Percentiles rank a stretch among this genome's conserved stretches.
Evolutionary conservation across 2,113 vertebrate genomes (phyloP).

Genomic region (Apteryx owenii): DNA sequence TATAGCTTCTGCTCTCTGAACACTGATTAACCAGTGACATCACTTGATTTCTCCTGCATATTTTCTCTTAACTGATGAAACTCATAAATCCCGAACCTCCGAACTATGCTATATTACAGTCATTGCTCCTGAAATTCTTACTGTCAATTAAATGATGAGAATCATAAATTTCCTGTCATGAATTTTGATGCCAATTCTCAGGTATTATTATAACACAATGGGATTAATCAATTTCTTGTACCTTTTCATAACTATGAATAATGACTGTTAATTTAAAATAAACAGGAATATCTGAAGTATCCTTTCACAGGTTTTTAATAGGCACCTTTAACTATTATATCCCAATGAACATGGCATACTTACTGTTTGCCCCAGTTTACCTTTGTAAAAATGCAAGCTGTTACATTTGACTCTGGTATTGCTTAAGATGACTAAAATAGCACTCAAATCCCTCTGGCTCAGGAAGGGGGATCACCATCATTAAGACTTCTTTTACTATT

Average conservation of each 20-base stretch:
- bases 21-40: background rate
- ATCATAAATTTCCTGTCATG: background rate
- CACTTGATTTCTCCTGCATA: background rate
- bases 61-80: background rate
- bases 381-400: background rate
- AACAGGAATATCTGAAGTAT: background rate
- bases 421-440: background rate
- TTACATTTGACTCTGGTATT: background rate
- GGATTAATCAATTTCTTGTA: background rate
- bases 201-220: background rate
- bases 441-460: background rate
- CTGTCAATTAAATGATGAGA: background rate
- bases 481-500: background rate
- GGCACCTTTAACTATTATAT: background rate
- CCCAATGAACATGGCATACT: background rate
- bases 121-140: background rate
- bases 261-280: background rate
- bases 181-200: background rate
- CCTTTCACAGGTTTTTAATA: background rate
- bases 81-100: background rate
- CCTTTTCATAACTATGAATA: background rate
- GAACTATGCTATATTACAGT: background rate
- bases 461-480: background rate
- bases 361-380: background rate
- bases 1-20: background rate